phyloP scores from a whole-genome alignment of 2,797 vertebrate species.

The Clarias pachynema region DNA sequence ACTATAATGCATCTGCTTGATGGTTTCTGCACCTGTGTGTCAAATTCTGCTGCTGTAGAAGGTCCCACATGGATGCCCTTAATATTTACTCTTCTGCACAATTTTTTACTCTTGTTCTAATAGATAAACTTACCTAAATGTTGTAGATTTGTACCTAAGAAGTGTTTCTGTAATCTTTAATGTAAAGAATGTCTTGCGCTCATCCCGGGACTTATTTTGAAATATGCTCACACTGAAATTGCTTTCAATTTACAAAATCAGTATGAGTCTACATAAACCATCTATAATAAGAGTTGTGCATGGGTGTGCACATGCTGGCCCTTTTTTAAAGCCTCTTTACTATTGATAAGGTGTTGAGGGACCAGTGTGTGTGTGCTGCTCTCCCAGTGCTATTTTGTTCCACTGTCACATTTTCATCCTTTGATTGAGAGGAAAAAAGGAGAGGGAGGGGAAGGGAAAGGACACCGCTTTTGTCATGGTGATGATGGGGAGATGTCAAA shows the following conservation, averaged over 20 bases:
- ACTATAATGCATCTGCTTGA: not conserved
- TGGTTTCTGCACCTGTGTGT: not conserved
- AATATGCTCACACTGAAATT: not conserved
- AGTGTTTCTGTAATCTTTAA: not conserved
- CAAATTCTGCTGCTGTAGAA: not conserved
- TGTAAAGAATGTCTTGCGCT: not conserved
- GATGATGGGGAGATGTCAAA: conserved; percentile 48
- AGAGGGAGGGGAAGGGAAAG: not conserved
- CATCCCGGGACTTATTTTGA: not conserved
- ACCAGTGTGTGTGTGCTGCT: not conserved
- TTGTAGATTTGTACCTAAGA: not conserved
- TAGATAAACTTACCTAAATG: not conserved
- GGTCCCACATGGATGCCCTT: not conserved
- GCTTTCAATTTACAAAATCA: not conserved
- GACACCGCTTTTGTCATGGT: conserved; percentile 39
- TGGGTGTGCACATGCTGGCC: not conserved
- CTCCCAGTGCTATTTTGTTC: conserved; percentile 17
- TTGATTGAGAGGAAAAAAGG: conserved; percentile 8
- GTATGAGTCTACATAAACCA: not conserved
- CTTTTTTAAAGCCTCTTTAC: not conserved
- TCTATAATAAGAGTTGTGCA: not conserved
- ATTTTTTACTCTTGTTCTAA: not conserved
- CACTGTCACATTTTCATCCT: conserved; percentile 25
- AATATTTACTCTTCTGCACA: not conserved
- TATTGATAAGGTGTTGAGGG: not conserved